A percentile compares a stretch with the other conserved stretches of the same genome.
Evolutionary conservation across 2,113 vertebrate species (phyloP).

Genomic region (Oxyruncus cristatus): DNA sequence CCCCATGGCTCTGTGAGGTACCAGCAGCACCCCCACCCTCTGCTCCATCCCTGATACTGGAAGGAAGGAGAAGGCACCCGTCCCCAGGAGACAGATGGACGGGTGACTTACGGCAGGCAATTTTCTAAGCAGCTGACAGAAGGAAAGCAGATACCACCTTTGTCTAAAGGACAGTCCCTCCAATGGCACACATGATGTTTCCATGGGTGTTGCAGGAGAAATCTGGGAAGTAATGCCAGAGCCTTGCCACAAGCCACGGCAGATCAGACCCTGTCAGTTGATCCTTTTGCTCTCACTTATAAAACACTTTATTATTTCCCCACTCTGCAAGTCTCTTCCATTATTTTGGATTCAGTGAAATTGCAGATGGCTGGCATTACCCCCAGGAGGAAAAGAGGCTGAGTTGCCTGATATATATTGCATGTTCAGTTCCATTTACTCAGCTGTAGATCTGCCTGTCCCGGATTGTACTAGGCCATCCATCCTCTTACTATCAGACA

Average conservation of each 20-base stretch:
- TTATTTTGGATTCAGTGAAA: neutral
- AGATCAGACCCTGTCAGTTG: neutral
- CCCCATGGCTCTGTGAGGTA: neutral
- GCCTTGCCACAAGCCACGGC: neutral
- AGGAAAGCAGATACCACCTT: neutral
- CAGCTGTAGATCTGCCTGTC: constrained; percentile 4
- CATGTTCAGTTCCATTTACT: neutral
- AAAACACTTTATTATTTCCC: neutral
- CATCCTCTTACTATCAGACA: neutral
- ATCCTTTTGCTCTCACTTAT: neutral
- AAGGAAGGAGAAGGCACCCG: neutral
- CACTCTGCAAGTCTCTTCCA: neutral
- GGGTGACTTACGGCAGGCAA: neutral
- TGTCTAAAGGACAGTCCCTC: neutral
- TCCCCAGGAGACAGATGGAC: neutral
- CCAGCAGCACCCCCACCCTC: neutral
- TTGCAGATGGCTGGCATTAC: neutral
- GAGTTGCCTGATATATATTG: neutral
- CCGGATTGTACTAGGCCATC: neutral
- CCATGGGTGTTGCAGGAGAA: neutral
- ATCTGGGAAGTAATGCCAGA: neutral
- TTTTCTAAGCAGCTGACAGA: neutral
- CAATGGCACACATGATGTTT: rapidly evolving
- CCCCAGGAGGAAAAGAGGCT: neutral
- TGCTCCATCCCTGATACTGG: neutral